phyloP scores from a whole-genome alignment of 2,797 vertebrate species.

The Hafferia zeledoni region DNA sequence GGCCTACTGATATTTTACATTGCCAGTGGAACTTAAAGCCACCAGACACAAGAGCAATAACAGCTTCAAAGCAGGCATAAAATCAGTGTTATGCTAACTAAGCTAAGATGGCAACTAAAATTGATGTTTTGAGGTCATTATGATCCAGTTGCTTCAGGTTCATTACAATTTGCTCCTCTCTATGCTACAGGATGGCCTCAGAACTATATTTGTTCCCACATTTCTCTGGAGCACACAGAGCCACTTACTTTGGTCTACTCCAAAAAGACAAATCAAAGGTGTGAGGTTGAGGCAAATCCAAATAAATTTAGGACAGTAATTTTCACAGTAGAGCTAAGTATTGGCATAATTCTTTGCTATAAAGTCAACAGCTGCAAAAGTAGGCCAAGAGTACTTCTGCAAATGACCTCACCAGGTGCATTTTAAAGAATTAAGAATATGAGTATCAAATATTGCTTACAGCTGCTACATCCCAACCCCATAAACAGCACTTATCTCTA shows the following conservation, averaged over 20 bases:
- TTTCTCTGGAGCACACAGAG: neutral
- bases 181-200: neutral
- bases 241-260: neutral
- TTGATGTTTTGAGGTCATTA: neutral
- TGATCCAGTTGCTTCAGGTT: neutral
- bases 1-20: neutral
- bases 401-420: neutral
- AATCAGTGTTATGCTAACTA: neutral
- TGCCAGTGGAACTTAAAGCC: neutral
- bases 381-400: constrained; percentile 8
- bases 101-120: neutral
- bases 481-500: neutral
- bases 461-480: neutral
- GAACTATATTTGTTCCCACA: neutral
- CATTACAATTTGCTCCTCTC: neutral
- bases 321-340: neutral
- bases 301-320: constrained; percentile 13
- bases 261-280: neutral
- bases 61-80: neutral
- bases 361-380: neutral
- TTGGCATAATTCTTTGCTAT: neutral
- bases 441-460: neutral
- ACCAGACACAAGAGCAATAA: neutral
- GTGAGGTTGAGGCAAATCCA: neutral
- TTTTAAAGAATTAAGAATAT: constrained; percentile 21